phyloP scores from a whole-genome alignment of 2,113 vertebrate species.

The Tupaia tana region DNA sequence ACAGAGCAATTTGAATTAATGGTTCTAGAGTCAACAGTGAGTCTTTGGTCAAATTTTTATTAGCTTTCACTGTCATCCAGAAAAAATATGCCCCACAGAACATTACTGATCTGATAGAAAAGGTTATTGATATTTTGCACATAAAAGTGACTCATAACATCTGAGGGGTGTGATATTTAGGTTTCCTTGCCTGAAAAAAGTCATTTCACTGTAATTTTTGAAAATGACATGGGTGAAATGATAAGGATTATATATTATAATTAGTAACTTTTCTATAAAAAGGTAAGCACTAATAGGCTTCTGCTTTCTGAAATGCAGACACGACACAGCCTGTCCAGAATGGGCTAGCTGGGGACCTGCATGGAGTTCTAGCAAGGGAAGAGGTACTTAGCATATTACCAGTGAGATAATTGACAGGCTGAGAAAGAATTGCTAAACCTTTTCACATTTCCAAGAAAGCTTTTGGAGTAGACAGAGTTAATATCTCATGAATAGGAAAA shows the following conservation, averaged over 20 bases:
- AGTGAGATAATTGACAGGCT: not conserved
- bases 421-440: not conserved
- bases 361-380: not conserved
- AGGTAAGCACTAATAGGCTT: not conserved
- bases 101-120: not conserved
- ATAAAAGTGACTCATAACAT: constrained; percentile 24
- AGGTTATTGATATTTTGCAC: not conserved
- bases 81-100: not conserved
- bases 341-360: not conserved
- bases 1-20: constrained; percentile 36
- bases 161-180: constrained; percentile 1
- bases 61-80: not conserved
- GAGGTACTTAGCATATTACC: not conserved
- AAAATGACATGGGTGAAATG: constrained; percentile 29
- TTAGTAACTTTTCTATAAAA: constrained; percentile 32
- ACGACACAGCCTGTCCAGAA: not conserved
- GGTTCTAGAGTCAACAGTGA: not conserved
- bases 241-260: not conserved
- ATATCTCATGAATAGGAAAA: not conserved
- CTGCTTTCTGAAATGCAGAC: not conserved
- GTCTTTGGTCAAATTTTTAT: constrained; percentile 37
- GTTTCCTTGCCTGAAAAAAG: not conserved
- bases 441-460: not conserved
- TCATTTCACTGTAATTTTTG: not conserved
- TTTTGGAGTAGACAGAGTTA: not conserved